Conservation (phyloP, 2,113 vertebrate genomes). For the Microcebus griseorufus region DNA sequence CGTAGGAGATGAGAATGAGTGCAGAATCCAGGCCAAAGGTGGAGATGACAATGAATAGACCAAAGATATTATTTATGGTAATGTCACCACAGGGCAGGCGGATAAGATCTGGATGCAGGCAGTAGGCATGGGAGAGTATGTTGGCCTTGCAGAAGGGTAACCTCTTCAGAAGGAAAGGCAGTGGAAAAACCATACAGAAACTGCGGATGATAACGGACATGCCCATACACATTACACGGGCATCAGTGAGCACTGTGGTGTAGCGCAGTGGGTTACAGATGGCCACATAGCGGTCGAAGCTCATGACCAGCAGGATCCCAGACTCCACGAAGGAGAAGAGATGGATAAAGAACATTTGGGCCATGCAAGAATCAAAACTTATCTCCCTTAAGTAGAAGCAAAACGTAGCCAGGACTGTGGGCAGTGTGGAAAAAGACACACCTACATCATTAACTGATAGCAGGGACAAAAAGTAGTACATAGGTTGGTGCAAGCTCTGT, state of each 20-base stretch:
- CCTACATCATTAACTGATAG: slow-evolving; percentile 72
- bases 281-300: slow-evolving; percentile 66
- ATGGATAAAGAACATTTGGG: slow-evolving; percentile 71
- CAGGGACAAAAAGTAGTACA: slow-evolving; percentile 76
- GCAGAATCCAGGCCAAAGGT: slow-evolving; percentile 60
- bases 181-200: slow-evolving; percentile 62
- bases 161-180: slow-evolving; percentile 67
- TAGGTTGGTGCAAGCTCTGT: slow-evolving; percentile 74
- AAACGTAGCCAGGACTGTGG: slow-evolving; percentile 65
- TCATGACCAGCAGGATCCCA: slow-evolving; percentile 61
- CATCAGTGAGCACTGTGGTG: slow-evolving; percentile 59
- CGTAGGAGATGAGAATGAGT: slow-evolving; percentile 65
- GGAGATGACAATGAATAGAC: slow-evolving; percentile 39
- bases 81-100: slow-evolving; percentile 49
- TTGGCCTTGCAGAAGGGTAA: slow-evolving; percentile 62
- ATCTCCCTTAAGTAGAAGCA: slow-evolving; percentile 70
- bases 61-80: slow-evolving; percentile 55
- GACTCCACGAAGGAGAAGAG: slow-evolving; percentile 67
- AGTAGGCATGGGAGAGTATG: slow-evolving; percentile 69
- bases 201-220: slow-evolving; percentile 7
- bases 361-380: slow-evolving; percentile 67
- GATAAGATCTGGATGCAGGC: slow-evolving; percentile 71
- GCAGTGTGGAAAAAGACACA: slow-evolving; percentile 69
- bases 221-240: neutral
- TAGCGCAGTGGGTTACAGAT: slow-evolving; percentile 68